Evolutionary conservation across 2,797 vertebrate genomes (phyloP), one percentile per base, ranked within the genome.

Genomic region (Eulemur coronatus): DNA sequence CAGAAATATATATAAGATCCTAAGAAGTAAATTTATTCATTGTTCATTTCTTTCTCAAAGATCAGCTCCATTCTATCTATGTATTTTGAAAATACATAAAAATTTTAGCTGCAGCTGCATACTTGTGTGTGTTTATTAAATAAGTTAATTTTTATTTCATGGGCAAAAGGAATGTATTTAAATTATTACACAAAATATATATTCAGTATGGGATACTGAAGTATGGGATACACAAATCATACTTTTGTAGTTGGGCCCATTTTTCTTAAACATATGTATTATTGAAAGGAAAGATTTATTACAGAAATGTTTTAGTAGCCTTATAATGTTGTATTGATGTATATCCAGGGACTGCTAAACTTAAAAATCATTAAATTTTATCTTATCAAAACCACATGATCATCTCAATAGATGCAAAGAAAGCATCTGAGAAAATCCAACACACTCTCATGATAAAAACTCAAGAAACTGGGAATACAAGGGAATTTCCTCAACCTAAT

Each of bases 91-190:
- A 91, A 79, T 63, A 33, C 0, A 41, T 41, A n/a, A 79, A 73
- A 82, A 72, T 20, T 61, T 61, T n/a, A 80, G n/a, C 20, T 84
- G 0, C 10, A 63, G 15, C 48, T 82, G 35, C 18, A 69, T 50
- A 38, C 4, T 55, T 89, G 10, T 55, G 12, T 79, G 7, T 46
- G 14, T 41, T 88, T 61, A 84, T 35, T 5, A 93, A 48, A 72
- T 67, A 75, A 61, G 14, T 87, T 70, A 82, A 79, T 67, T 92
- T 87, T 76, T 84, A 90, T 46, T 73, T 96, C 67, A 86, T 63
- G 55, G n/a, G 6, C 18, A 61, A 72, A 90, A 86, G 63, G 2
- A 79, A 94, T 50, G 1, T 50, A n/a, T 55, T 89, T 76, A 52
- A 87, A 84, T 65, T 87, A 1, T 75, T 69, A 80, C 5, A 59